Evolutionary conservation across 2,113 vertebrate genomes (phyloP).

Genomic region (Speoplatyrhinus poulsoni): DNA sequence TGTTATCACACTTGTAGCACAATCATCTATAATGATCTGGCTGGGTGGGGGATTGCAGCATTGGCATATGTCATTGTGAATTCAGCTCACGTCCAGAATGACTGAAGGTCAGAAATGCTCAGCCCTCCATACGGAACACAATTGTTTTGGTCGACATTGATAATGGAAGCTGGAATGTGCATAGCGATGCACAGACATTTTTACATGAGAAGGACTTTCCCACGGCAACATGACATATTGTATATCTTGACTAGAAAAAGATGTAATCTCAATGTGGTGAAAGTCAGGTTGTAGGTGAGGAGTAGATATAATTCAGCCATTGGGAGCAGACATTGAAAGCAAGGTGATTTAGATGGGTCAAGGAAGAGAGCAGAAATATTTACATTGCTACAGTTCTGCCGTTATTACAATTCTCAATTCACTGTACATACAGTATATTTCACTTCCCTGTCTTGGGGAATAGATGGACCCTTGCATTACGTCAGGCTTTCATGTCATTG

Average conservation of each 20-base stretch:
- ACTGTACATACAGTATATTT: neutral
- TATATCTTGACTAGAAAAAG: constrained; percentile 3
- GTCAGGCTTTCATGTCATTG: constrained; percentile 9
- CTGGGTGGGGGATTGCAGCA: constrained; percentile 39
- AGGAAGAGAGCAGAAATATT: neutral
- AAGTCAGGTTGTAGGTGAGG: neutral
- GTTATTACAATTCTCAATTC: neutral
- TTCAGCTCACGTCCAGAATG: constrained; percentile 43
- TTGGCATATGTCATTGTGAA: constrained; percentile 39
- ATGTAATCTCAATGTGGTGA: constrained; percentile 4
- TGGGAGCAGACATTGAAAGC: neutral
- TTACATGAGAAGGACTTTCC: constrained; percentile 17
- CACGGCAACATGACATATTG: constrained; percentile 9
- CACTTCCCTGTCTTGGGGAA: constrained; percentile 6
- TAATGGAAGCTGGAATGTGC: constrained; percentile 40
- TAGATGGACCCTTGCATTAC: constrained; percentile 41
- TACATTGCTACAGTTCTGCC: neutral
- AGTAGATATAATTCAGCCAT: neutral
- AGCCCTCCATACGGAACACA: constrained; percentile 28
- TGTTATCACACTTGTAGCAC: constrained; percentile 54
- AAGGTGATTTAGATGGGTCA: neutral
- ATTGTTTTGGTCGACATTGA: constrained; percentile 55
- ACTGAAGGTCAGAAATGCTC: constrained; percentile 43
- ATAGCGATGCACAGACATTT: constrained; percentile 24
- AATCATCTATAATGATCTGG: constrained; percentile 57